Percentiles rank a stretch among this genome's conserved stretches.
Evolutionary conservation across 2,797 vertebrate genomes (phyloP).

Genomic region (Sitta carolinensis): DNA sequence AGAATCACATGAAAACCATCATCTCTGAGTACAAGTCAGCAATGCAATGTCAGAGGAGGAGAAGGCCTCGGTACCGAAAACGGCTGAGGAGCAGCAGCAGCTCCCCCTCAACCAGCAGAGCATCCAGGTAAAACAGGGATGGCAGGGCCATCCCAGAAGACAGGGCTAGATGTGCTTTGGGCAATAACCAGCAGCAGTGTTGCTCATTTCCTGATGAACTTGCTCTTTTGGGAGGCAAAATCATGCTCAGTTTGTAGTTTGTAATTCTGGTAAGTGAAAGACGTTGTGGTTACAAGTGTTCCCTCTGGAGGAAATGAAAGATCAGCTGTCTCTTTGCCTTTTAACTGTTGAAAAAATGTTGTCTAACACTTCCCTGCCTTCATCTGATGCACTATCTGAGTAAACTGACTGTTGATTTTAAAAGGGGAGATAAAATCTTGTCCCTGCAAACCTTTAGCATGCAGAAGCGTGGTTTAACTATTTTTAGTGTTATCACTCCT

Average conservation of each 20-base stretch:
- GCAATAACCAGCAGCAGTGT: neutral
- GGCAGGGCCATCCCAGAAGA: neutral
- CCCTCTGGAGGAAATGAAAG: neutral
- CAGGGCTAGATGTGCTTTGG: neutral
- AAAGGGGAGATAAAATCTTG: neutral
- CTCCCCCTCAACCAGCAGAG: conserved; percentile 81
- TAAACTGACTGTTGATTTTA: neutral
- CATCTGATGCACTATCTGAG: neutral
- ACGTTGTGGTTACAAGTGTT: neutral
- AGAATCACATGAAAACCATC: conserved; percentile 89
- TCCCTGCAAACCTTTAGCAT: neutral
- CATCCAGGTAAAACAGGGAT: conserved; percentile 77
- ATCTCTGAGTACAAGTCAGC: conserved; percentile 94
- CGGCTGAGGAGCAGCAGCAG: conserved; percentile 88
- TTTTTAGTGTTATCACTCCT: neutral
- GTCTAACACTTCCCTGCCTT: neutral
- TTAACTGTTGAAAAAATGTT: neutral
- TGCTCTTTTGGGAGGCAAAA: neutral
- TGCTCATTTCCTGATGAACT: neutral
- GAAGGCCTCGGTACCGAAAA: conserved; percentile 84
- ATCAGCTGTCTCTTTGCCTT: neutral
- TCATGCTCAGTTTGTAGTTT: neutral
- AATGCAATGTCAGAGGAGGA: conserved; percentile 88
- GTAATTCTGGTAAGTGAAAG: neutral
- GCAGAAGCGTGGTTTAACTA: neutral